A percentile compares a stretch with the other conserved stretches of the same genome.
These are phyloP conservation scores for Sorex maritimensis DNA, from an alignment of 2,797 vertebrate species.

Conservation along the genomic window DNA sequence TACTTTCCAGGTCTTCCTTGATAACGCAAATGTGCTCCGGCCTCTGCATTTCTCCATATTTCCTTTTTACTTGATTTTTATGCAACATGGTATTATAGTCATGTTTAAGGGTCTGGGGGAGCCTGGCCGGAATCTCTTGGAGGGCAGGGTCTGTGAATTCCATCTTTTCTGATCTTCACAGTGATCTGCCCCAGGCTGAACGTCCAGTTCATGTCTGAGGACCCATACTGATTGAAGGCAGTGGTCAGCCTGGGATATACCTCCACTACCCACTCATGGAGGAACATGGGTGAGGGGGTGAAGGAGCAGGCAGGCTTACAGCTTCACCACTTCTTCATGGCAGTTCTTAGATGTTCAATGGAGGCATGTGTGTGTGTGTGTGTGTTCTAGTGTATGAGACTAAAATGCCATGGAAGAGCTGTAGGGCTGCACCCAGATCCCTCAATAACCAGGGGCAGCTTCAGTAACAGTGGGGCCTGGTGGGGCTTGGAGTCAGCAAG, in stretches of 20 bases:
- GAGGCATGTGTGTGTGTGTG: not conserved
- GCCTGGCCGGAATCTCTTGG: not conserved
- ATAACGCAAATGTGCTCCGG: no score
- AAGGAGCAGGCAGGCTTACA: not conserved
- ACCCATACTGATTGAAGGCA: not conserved
- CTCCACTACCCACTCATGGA: not conserved
- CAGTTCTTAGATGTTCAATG: not conserved
- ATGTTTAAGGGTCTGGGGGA: not conserved
- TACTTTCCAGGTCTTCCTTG: no score
- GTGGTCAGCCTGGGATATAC: not conserved
- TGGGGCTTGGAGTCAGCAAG: slow-evolving; percentile 19
- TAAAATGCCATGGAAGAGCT: not conserved
- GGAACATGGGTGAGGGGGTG: not conserved
- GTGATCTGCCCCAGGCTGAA: not conserved
- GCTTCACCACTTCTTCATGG: not conserved
- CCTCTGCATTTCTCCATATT: no score
- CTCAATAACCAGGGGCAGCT: not conserved
- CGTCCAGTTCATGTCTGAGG: not conserved
- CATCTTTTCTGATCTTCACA: not conserved
- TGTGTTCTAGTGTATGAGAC: not conserved
- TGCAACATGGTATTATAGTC: not conserved
- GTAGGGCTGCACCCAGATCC: not conserved
- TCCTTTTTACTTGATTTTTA: no score
- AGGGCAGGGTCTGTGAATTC: not conserved
- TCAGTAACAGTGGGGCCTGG: not conserved